Conservation (phyloP, 2,888 invertebrate species). For the Hoplodrina blanda region DNA sequence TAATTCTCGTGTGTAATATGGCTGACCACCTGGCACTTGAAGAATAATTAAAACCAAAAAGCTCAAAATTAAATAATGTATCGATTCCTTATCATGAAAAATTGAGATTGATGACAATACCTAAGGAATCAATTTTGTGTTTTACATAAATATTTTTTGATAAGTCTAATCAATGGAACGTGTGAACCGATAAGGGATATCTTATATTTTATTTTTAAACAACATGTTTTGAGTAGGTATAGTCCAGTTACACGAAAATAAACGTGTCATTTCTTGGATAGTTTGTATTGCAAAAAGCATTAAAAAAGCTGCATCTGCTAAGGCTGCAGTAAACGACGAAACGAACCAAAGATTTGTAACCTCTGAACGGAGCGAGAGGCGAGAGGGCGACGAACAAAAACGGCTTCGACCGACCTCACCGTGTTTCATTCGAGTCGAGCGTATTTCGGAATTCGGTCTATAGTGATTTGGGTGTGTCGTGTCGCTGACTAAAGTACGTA, state of each 20-base stretch:
- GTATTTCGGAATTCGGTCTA: conserved; percentile 84
- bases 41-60: not conserved
- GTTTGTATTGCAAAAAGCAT: not conserved
- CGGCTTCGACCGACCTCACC: conserved; percentile 79
- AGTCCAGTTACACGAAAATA: not conserved
- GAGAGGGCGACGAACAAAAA: conserved; percentile 85
- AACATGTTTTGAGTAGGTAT: not conserved
- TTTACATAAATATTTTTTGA: conserved; percentile 1
- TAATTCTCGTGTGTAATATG: not conserved
- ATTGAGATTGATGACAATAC: conserved; percentile 16
- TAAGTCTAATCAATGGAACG: conserved; percentile 32
- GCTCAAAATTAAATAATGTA: conserved; percentile 7
- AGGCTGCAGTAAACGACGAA: conserved; percentile 11
- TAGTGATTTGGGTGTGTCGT: conserved; percentile 86
- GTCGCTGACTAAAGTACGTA: conserved; percentile 85
- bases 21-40: not conserved
- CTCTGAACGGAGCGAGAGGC: conserved; percentile 80
- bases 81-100: conserved; percentile 8
- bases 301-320: not conserved
- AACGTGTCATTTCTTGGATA: not conserved
- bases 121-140: not conserved
- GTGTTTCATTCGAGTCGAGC: conserved; percentile 75
- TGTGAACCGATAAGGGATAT: conserved; percentile 20
- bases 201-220: conserved; percentile 37
- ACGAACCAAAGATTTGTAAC: conserved; percentile 74